Evolutionary conservation across 2,113 vertebrate genomes (phyloP).

Genomic region (Girardinichthys multiradiatus): DNA sequence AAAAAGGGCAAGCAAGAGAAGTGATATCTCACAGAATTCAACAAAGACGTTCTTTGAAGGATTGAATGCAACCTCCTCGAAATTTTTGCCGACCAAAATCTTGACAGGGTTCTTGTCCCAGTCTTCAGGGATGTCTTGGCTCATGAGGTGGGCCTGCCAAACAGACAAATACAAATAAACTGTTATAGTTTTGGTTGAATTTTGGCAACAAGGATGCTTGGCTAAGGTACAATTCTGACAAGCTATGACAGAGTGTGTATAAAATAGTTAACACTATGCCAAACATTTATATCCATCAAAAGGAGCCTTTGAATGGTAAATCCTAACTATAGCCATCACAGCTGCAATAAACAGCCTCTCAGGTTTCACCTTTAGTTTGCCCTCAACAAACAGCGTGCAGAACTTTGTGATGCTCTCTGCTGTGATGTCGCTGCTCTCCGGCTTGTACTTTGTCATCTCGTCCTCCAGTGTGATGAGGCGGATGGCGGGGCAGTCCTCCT

Average conservation of each 20-base stretch:
- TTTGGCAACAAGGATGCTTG: too few relatives aligned
- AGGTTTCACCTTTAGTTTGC: constrained; percentile 91
- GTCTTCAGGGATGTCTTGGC: constrained; percentile 94
- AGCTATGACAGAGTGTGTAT: too few relatives aligned
- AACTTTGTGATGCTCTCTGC: constrained; percentile 88
- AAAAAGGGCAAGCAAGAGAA: neutral
- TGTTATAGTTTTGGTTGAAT: neutral
- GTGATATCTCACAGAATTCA: constrained; percentile 92
- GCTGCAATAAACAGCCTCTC: neutral
- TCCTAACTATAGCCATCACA: too few relatives aligned
- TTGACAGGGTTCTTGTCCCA: constrained; percentile 94
- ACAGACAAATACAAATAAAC: neutral
- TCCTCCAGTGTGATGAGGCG: constrained; percentile 97
- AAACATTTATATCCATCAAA: neutral
- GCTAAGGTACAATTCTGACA: too few relatives aligned
- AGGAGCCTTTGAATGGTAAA: too few relatives aligned
- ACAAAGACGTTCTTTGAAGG: constrained; percentile 93
- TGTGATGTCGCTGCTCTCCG: constrained; percentile 84
- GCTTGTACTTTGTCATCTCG: constrained; percentile 99
- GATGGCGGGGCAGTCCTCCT: constrained; percentile 95
- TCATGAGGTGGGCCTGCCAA: constrained; percentile 94
- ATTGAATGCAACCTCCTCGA: constrained; percentile 92
- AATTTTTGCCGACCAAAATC: constrained; percentile 94
- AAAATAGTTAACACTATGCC: neutral
- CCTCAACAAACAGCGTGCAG: constrained; percentile 89